These are phyloP conservation scores for Pseudachorutes palmiensis DNA, from an alignment of 1,140 invertebrate species.

Conservation along the genomic window DNA sequence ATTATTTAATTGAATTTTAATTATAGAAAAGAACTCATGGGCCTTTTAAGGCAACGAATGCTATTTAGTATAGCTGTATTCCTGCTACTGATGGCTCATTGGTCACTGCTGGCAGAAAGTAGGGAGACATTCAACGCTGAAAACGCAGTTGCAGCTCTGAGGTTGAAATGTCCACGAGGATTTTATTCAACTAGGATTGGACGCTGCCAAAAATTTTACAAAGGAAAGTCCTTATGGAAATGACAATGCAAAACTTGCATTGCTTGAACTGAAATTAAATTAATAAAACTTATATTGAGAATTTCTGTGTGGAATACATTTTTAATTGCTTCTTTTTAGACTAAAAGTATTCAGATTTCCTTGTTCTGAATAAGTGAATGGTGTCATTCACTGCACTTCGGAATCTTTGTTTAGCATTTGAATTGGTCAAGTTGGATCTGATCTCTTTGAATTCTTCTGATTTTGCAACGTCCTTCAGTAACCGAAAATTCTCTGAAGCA, in stretches of 20 bases:
- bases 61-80: too few species aligned
- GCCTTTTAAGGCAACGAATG: too few species aligned
- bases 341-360: not conserved
- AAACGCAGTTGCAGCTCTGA: too few species aligned
- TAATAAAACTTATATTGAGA: too few species aligned
- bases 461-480: not conserved
- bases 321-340: not conserved
- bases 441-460: constrained; percentile 6
- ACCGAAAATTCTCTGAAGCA: not conserved
- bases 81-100: too few species aligned
- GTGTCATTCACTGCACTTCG: not conserved
- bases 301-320: too few species aligned
- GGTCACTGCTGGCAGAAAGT: too few species aligned
- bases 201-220: not conserved
- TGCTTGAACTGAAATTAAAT: too few species aligned
- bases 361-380: not conserved
- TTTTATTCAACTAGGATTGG: not conserved
- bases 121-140: too few species aligned
- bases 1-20: too few species aligned
- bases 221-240: not conserved
- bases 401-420: not conserved
- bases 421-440: not conserved
- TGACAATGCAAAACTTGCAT: too few species aligned
- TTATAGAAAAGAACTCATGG: too few species aligned
- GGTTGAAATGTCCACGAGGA: not conserved